These are phyloP conservation scores for Muraenolepis orangiensis DNA, from an alignment of 2,797 vertebrate species.

Conservation along the genomic window DNA sequence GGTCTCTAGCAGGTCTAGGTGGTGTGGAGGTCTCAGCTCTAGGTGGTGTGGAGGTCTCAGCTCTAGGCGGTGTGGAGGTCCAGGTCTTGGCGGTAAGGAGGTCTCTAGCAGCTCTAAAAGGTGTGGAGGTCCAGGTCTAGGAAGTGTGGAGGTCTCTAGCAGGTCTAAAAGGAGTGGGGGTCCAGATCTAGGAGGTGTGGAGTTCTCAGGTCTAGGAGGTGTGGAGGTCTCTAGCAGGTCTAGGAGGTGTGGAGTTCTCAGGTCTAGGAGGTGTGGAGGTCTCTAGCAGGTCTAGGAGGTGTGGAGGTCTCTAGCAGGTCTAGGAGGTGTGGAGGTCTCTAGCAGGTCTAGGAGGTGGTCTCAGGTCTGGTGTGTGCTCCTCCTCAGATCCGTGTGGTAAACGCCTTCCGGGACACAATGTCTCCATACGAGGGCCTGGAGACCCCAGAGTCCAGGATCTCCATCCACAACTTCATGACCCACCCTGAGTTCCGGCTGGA, in stretches of 20 bases:
- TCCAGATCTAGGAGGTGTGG: not conserved
- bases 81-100: no score
- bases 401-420: slow-evolving; percentile 90
- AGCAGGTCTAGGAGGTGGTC: not conserved
- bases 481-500: slow-evolving; percentile 96
- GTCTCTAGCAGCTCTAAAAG: no score
- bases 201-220: no score
- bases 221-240: not conserved
- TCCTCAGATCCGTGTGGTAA: slow-evolving; percentile 93
- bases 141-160: no score
- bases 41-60: no score
- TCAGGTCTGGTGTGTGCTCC: not conserved
- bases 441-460: slow-evolving; percentile 94
- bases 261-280: not conserved
- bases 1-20: no score
- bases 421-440: slow-evolving; percentile 97
- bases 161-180: no score
- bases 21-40: no score
- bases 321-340: not conserved
- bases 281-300: not conserved
- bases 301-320: no score
- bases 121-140: no score
- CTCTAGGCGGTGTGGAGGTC: no score
- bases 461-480: slow-evolving; percentile 99
- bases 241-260: not conserved